Percentiles rank a stretch among this genome's conserved stretches.
Evolutionary conservation across 2,797 vertebrate species (phyloP).

Genomic region (Aratinga solstitialis): DNA sequence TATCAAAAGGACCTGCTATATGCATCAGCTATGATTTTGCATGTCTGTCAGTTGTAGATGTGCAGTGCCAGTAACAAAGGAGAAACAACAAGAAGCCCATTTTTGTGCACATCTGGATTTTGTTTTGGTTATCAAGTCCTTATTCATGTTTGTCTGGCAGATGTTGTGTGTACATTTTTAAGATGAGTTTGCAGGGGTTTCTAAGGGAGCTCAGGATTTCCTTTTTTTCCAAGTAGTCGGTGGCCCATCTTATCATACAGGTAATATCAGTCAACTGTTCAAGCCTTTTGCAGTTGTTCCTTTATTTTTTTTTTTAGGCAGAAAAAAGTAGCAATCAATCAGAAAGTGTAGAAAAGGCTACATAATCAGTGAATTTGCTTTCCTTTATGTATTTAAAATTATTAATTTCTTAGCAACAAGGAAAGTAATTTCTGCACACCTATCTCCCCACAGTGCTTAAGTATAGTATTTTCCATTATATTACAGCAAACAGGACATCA

Average conservation of each 20-base stretch:
- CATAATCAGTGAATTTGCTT: background rate
- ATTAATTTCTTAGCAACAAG: background rate
- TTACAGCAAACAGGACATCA: background rate
- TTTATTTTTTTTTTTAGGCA: background rate
- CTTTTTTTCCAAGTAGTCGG: background rate
- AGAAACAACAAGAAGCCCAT: background rate
- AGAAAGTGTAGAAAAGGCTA: background rate
- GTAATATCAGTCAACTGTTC: background rate
- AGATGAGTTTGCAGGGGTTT: background rate
- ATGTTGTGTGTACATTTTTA: constrained; percentile 6
- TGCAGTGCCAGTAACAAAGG: background rate
- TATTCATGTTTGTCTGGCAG: constrained; percentile 12
- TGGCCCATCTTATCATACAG: background rate
- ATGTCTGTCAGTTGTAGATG: background rate
- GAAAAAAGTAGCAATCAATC: background rate
- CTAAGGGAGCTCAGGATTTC: background rate
- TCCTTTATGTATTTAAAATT: background rate
- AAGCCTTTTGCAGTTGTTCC: background rate
- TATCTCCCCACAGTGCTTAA: background rate
- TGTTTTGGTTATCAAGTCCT: constrained; percentile 1
- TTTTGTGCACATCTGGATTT: constrained; percentile 27
- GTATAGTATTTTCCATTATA: background rate
- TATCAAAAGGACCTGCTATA: background rate
- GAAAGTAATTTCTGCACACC: background rate
- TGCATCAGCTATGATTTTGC: background rate